Evolutionary conservation across 2,797 vertebrate genomes (phyloP).

Genomic region (Morelia viridis): DNA sequence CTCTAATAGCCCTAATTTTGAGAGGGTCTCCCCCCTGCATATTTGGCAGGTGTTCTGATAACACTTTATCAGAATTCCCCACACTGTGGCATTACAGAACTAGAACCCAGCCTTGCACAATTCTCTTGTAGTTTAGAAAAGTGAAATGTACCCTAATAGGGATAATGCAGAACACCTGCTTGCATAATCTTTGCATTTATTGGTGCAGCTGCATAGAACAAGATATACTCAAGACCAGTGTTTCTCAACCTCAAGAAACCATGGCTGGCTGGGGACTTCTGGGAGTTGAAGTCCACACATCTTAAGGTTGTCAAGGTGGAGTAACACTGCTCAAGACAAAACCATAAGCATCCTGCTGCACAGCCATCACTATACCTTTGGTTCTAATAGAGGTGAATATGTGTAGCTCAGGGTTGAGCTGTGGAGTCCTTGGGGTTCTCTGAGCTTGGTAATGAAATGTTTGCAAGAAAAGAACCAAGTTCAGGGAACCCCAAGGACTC

Average conservation of each 20-base stretch:
- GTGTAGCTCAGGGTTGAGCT: too few species aligned
- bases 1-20: not conserved
- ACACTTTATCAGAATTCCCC: not conserved
- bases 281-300: too few species aligned
- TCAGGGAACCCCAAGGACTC: too few species aligned
- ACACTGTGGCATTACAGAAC: not conserved
- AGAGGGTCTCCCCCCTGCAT: not conserved
- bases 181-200: not conserved
- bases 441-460: too few species aligned
- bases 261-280: too few species aligned
- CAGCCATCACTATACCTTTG: not conserved
- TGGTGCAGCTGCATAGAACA: not conserved
- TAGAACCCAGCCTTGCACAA: not conserved
- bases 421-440: too few species aligned
- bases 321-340: too few species aligned
- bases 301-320: too few species aligned
- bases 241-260: too few species aligned
- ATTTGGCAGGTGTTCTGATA: not conserved
- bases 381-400: not conserved
- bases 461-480: too few species aligned
- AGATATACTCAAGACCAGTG: not conserved
- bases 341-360: not conserved
- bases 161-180: not conserved
- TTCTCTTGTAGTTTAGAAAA: not conserved
- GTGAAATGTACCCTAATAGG: not conserved